phyloP scores from a whole-genome alignment of 2,888 invertebrate genomes.

The Polydrusus pterygomalis region DNA sequence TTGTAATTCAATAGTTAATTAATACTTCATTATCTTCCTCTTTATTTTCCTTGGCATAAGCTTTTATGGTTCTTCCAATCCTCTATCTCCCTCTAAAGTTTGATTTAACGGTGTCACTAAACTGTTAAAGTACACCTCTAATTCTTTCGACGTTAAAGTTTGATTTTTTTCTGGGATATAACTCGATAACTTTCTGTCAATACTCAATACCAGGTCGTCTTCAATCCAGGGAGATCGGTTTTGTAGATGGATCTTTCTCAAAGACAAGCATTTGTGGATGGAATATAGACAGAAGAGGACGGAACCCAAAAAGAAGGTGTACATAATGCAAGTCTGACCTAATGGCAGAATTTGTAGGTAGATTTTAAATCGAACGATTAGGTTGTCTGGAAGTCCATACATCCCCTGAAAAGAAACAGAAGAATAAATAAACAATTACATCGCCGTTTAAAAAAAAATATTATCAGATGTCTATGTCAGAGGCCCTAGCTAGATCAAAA shows the following conservation, averaged over 20 bases:
- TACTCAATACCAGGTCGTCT: slow-evolving; percentile 62
- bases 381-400: slow-evolving; percentile 77
- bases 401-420: slow-evolving; percentile 77
- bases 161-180: slow-evolving; percentile 65
- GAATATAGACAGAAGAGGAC: slow-evolving; percentile 74
- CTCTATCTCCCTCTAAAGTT: slow-evolving; percentile 8
- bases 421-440: no score
- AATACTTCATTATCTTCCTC: not conserved
- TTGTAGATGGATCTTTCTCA: slow-evolving; percentile 42
- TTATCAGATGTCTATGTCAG: no score
- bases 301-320: slow-evolving; percentile 74
- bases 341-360: slow-evolving; percentile 84
- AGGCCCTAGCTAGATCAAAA: no score
- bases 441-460: no score
- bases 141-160: slow-evolving; percentile 65
- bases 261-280: slow-evolving; percentile 67
- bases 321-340: slow-evolving; percentile 76
- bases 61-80: slow-evolving; percentile 24
- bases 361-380: slow-evolving; percentile 80
- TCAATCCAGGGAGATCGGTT: slow-evolving; percentile 64
- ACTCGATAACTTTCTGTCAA: slow-evolving; percentile 65
- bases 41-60: slow-evolving; percentile 11
- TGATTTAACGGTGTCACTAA: slow-evolving; percentile 43
- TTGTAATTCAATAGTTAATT: not conserved
- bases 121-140: slow-evolving; percentile 66